Evolutionary conservation across 2,888 invertebrate species (phyloP), one percentile per base, ranked within the genome.

Genomic region (Acheta domesticus): DNA sequence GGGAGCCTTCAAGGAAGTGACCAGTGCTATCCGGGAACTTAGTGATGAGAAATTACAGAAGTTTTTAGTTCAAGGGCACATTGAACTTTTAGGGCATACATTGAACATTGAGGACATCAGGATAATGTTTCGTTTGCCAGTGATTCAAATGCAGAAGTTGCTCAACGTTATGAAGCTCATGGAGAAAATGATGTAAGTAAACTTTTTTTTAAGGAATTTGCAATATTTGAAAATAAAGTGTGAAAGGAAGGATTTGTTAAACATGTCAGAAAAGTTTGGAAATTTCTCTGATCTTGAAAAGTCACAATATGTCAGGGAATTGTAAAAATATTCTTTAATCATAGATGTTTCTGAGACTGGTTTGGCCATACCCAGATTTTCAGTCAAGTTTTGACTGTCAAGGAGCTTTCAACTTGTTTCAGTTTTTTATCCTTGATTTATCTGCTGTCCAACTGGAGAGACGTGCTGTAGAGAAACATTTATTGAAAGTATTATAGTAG

Each of bases 1-100:
- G 87, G 93, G 93, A 4, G 94, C 95, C 84, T 96, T 98, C 84
- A 98, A 98, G 87, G 90, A 92, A 48, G 94, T 99, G 0, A 93
- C 93, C 80, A 91, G 92, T 82, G 93, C 91, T 14, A 92, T 99
- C 81, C 79, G 87, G 86, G 89, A 91, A 74, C 88, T 97, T 2
- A 91, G 89, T 23, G 95, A 97, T 85, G 88, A 88, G 0, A 92
- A 97, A 85, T 91, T 99, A 83, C 94, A 95, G 85, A 89, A 91
- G 81, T 92, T 94, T 84, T 88, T 96, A 79, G 87, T 89, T 49
- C 88, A 90, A 79, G 96, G 96, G 2, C 91, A 90, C 84, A 91
- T 96, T 77, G 90, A 89, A 79, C 90, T 98, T 23, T 86, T 90
- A 49, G 95, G 95, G 0, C 93, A 97, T 84, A 90, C 89, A 75